Conservation (phyloP, 2,888 invertebrate genomes). For the Augiades crinisus region DNA sequence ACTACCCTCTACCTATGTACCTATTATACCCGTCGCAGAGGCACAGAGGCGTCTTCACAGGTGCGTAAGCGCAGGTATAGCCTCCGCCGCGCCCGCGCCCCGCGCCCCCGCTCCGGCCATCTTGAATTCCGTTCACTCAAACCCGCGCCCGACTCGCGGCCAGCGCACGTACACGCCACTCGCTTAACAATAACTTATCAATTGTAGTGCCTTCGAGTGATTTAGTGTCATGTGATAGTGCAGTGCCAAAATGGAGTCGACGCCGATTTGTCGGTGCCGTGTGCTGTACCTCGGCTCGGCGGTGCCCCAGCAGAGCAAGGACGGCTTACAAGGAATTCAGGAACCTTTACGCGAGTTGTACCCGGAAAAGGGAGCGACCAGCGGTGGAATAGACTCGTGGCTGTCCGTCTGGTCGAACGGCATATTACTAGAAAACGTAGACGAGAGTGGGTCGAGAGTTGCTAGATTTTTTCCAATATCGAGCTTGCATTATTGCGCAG, state of each 20-base stretch:
- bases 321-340: slow-evolving; percentile 98
- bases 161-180: slow-evolving; percentile 55
- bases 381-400: slow-evolving; percentile 97
- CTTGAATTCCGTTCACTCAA: slow-evolving; percentile 79
- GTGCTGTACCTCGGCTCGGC: slow-evolving; percentile 98
- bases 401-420: slow-evolving; percentile 98
- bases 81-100: slow-evolving; percentile 34
- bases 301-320: slow-evolving; percentile 98
- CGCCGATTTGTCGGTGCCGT: slow-evolving; percentile 97
- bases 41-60: slow-evolving; percentile 63
- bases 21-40: slow-evolving; percentile 42
- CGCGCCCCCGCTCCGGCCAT: slow-evolving; percentile 55
- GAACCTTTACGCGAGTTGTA: slow-evolving; percentile 97
- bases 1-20: slow-evolving; percentile 39
- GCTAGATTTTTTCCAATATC: slow-evolving; percentile 98
- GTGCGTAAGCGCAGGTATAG: slow-evolving; percentile 71
- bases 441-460: slow-evolving; percentile 96
- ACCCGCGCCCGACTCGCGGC: slow-evolving; percentile 73
- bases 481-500: slow-evolving; percentile 97
- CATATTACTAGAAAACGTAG: slow-evolving; percentile 96
- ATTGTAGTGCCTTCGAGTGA: slow-evolving; percentile 56
- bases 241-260: slow-evolving; percentile 85
- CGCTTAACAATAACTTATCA: slow-evolving; percentile 42
- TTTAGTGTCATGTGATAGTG: slow-evolving; percentile 76
- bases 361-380: slow-evolving; percentile 95